Evolutionary conservation across 2,888 invertebrate genomes (phyloP), one percentile per base, ranked within the genome.

Genomic region (Leucophenga maculata): DNA sequence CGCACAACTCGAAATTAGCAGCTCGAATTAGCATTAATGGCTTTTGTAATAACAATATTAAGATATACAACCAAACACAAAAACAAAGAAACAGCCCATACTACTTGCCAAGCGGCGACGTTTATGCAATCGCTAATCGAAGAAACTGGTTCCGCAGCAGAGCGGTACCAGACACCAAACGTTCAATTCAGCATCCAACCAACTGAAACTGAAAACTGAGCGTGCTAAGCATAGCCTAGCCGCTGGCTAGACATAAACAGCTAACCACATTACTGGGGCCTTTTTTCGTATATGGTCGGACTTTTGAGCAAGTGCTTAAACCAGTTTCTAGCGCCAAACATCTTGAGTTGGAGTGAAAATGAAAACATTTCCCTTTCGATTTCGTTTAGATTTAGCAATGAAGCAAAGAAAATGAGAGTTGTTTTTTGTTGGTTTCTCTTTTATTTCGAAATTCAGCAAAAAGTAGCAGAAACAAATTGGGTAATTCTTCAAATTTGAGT

Each of bases 331-430:
- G 67, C 54, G 46, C 65, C 67, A 74, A 74, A 65, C 72, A 67
- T 59, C 66, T 69, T 66, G 44, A 46, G 1, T 32, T 52, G 11
- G 39, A 55, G 11, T 26, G 52, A 52, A 54, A 55, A 55, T 26
- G 55, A 55, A 67, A 55, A 46, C 13, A 57, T 79, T 82, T 81
- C 77, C 79, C 84, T 85, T 85, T 85, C 81, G 72, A 68, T 84
- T 82, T 81, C 76, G 70, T 73, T 76, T 71, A 60, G 6, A 20
- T 14, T 14, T 54, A 9, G 44, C 14, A 55, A 32, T 8, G 55
- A 57, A 16, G 16, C 6, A 18, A 1, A n/a, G 55, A 55, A 55
- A 55, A 55, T 59, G 55, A 55, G 22, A 55, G 14, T 55, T 20
- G 22, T 18, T 55, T 18, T 55, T 39, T 3, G 11, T 20, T 55